These are phyloP conservation scores for Xiphophorus couchianus DNA, from an alignment of 2,113 vertebrate species.

Conservation along the genomic window DNA sequence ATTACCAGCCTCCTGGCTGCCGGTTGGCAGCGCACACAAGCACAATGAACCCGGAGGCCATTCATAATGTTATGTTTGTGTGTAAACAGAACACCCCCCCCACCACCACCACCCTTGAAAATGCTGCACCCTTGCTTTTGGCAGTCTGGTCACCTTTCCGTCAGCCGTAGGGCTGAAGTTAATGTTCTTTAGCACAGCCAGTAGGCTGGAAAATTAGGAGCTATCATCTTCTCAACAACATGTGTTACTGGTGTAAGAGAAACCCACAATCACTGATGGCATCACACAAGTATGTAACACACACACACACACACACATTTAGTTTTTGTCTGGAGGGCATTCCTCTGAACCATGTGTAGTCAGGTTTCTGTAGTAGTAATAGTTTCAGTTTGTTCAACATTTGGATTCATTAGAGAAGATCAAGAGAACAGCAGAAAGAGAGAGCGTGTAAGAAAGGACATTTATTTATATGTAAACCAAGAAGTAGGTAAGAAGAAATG, in stretches of 20 bases:
- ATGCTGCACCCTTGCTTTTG: conserved; percentile 29
- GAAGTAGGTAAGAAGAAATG: background rate
- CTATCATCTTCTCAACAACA: conserved; percentile 14
- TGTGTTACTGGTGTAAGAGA: conserved; percentile 44
- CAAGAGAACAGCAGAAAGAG: background rate
- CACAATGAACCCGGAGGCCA: conserved; percentile 33
- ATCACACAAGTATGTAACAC: conserved; percentile 71
- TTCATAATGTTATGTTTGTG: conserved; percentile 58
- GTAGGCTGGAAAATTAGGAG: conserved; percentile 12
- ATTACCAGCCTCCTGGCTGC: conserved; percentile 46
- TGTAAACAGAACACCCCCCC: conserved; percentile 61
- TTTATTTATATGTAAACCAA: background rate
- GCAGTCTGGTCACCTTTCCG: conserved; percentile 54
- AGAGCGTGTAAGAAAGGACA: background rate
- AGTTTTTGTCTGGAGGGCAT: conserved; percentile 61
- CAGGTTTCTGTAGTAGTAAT: conserved; percentile 4
- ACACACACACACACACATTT: background rate
- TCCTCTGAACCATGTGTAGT: conserved; percentile 63
- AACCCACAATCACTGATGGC: conserved; percentile 69
- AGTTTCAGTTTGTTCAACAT: background rate
- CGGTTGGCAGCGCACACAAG: conserved; percentile 31
- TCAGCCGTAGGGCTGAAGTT: conserved; percentile 29
- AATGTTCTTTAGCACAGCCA: background rate
- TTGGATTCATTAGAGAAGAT: background rate
- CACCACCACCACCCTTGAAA: background rate